Base-by-base conservation (phyloP, 2,888 invertebrate species). In the Platycnemis pennipes region DNA sequence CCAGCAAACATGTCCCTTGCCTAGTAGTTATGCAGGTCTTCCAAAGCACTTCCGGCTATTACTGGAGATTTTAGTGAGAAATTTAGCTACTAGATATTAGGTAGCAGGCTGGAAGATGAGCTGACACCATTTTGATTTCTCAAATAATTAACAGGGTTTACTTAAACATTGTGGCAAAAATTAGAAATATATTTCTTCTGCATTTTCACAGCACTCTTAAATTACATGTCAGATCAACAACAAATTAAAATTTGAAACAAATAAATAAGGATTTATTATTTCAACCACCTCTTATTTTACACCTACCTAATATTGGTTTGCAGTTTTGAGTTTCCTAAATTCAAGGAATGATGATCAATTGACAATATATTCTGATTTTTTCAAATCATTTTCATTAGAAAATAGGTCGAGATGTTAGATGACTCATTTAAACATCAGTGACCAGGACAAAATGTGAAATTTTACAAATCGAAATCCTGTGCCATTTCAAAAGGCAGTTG, bases 321-420 rank as follows among this genome's bases (percentile, higher is more conserved):
- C 3, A 37, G 37, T 37, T 31, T 11, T 11, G 31, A 31, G 13
- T 4, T 37, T 31, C 31, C 11, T 13, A 11, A 37, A 31, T 77
- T 77, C 16, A 77, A 77, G 77, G 77, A 77, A 77, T 77, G 77
- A 77, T 37, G 77, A 77, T 77, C 77, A 77, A 77, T 49, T 69
- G 69, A 7, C 69, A 31, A 31, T 16, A n/a, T 2, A 2, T 77
- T 77, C 37, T 13, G 31, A 3, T 37, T 11, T 37, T 77, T 77
- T 16, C 1, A 77, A 77, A 77, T 13, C 13, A 77, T 26, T 77
- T 77, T 26, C 31, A 0, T 13, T 77, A 37, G 37, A 77, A 77
- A 77, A 77, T 77, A 77, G 3, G 37, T 22, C 7, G 13, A 8
- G 2, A 77, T 77, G 16, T 77, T 2, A 11, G 37, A 77, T 37